A percentile compares a stretch with the other conserved stretches of the same genome.
Conservation (phyloP, 2,113 vertebrate genomes). For the Ammodytes dubius region DNA sequence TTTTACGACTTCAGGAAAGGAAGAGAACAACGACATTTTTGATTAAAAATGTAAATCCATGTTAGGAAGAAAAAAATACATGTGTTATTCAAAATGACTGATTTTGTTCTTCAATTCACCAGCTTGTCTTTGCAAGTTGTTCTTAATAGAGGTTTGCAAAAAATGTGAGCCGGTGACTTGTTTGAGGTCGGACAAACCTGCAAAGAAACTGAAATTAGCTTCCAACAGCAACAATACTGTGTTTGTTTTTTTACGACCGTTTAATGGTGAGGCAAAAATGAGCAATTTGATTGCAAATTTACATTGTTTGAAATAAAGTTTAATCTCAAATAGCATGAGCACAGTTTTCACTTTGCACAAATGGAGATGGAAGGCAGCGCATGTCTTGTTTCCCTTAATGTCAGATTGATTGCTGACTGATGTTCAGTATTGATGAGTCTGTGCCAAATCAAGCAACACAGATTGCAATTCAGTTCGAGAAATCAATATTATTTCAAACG, state of each 20-base stretch:
- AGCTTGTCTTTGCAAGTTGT: constrained; percentile 25
- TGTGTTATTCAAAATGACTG: constrained; percentile 5
- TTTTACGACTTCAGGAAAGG: neutral
- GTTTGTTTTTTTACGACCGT: constrained; percentile 30
- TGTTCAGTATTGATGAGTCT: constrained; percentile 40
- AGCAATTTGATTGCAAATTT: constrained; percentile 50
- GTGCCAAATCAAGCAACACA: constrained; percentile 48
- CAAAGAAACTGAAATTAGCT: constrained; percentile 46
- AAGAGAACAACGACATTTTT: neutral
- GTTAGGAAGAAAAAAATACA: neutral
- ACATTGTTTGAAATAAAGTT: constrained; percentile 30
- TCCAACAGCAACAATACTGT: constrained; percentile 24
- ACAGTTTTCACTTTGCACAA: constrained; percentile 44
- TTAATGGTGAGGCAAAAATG: constrained; percentile 23
- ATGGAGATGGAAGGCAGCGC: constrained; percentile 23
- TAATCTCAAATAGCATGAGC: constrained; percentile 41
- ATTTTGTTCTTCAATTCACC: neutral
- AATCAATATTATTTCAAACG: constrained; percentile 57
- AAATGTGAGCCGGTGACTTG: constrained; percentile 3
- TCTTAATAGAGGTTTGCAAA: constrained; percentile 30
- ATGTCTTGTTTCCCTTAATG: constrained; percentile 43
- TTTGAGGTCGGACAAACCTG: constrained; percentile 14
- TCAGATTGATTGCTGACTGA: constrained; percentile 62
- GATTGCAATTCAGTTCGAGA: constrained; percentile 52
- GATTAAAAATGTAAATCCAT: neutral